Base-by-base conservation (phyloP, 64 coral and sea anemone species). In the Astreopora myriophthalma region DNA sequence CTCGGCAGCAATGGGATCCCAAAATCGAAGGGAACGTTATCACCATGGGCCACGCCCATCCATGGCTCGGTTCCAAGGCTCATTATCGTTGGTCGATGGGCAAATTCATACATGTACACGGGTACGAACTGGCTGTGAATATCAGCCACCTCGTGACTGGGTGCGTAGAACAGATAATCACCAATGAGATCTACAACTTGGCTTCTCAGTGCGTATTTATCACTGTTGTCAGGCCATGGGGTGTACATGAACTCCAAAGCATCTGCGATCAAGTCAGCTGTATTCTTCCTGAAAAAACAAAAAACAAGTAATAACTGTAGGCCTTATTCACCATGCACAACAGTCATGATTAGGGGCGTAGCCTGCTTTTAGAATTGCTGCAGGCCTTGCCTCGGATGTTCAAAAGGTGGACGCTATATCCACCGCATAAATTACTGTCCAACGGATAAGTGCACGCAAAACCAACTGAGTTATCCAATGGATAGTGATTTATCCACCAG, bases 21-120 rank as follows among this genome's bases (percentile, higher is more conserved):
- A 80, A 95, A 95, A 58, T 90, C 88, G 29, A 86, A 95, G 3
- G 71, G 87, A 8, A 78, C 55, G 44, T 95, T 89, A 9, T 90
- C 93, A 14, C 35, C 58, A 64, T 95, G 93, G 8, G 31, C 42
- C n/a, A 76, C 82, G 30, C 82, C 88, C 58, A 75, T 82, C 93
- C 93, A 94, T 0, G 38, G 14, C 0, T 88, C 64, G 8, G 31
- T 38, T 6, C 8, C 27, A 13, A 73, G 1, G 34, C 29, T 61
- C 0, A n/a, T n/a, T n/a, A 28, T 20, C 3, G 52, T 88, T 22
- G 94, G 76, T 0, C 35, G 66, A 68, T 95, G 76, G 14, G 52
- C 83, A 22, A 89, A 89, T 52, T 81, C 76, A 49, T 81, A 93
- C 10, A 93, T 38, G 77, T 93, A 96, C 6, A 51, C 70, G 2